A percentile compares a stretch with the other conserved stretches of the same genome.
phyloP scores from a whole-genome alignment of 2,888 invertebrate species.

The Periphyllus acericola region DNA sequence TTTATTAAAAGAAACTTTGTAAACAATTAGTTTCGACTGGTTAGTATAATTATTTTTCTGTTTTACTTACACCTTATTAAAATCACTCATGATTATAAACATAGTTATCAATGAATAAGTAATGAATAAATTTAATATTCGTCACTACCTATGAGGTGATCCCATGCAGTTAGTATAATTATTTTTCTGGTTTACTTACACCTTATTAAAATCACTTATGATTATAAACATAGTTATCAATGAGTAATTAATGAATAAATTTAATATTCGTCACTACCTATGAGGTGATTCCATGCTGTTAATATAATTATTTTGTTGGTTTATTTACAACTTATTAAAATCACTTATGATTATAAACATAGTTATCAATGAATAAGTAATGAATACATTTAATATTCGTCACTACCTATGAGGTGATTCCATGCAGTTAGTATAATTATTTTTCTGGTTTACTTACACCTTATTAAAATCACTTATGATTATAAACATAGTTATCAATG shows the following conservation, averaged over 20 bases:
- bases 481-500: no score
- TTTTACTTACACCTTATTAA: no score
- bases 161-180: no score
- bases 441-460: not conserved
- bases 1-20: no score
- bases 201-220: not conserved
- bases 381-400: constrained; percentile 8
- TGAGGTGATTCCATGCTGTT: not conserved
- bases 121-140: not conserved
- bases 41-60: no score
- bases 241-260: not conserved
- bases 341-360: not conserved
- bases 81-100: constrained; percentile 7
- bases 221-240: constrained; percentile 12
- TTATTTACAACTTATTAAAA: not conserved
- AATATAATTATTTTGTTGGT: no score
- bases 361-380: not conserved
- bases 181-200: not conserved
- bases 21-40: no score
- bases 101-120: not conserved
- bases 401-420: constrained; percentile 46
- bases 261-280: constrained; percentile 2
- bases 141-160: constrained; percentile 35
- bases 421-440: not conserved
- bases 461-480: no score